phyloP scores from a whole-genome alignment of 1,140 invertebrate species.

The Phthorimaea operculella region DNA sequence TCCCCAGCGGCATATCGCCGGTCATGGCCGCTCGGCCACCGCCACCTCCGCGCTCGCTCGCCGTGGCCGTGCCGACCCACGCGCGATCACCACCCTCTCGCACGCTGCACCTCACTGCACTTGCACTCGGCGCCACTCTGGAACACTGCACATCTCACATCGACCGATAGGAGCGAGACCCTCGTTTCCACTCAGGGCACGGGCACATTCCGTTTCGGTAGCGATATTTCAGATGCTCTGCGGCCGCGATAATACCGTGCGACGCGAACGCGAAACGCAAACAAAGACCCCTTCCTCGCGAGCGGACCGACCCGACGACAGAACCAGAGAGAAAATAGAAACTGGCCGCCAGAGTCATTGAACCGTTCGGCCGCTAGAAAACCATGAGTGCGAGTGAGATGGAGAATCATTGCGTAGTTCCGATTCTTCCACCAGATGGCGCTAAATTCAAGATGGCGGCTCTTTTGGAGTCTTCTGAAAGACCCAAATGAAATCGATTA shows the following conservation, averaged over 20 bases:
- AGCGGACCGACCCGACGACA: conserved; percentile 55
- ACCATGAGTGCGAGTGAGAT: conserved; percentile 54
- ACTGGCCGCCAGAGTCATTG: conserved; percentile 66
- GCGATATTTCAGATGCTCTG: conserved; percentile 41
- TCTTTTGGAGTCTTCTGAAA: conserved; percentile 10
- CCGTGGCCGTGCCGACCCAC: conserved; percentile 59
- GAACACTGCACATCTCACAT: conserved; percentile 59
- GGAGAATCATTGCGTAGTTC: conserved; percentile 12
- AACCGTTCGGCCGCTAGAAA: conserved; percentile 55
- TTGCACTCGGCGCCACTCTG: conserved; percentile 60
- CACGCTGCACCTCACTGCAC: conserved; percentile 65
- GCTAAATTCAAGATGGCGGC: conserved; percentile 11
- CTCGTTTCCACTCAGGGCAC: conserved; percentile 61
- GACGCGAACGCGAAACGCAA: conserved; percentile 64
- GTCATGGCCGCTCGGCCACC: conserved; percentile 61
- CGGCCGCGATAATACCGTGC: conserved; percentile 55
- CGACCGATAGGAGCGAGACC: conserved; percentile 54
- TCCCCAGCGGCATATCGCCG: conserved; percentile 62
- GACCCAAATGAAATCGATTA: conserved; percentile 22
- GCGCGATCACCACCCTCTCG: conserved; percentile 50
- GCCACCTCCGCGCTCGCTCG: conserved; percentile 60
- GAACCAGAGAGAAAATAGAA: conserved; percentile 69
- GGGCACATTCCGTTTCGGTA: conserved; percentile 57
- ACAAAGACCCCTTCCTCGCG: conserved; percentile 65
- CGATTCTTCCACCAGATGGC: conserved; percentile 33